Evolutionary conservation across 35 echinoderm and acorn worm species (phyloP), one percentile per base, ranked within the genome.

Genomic region (Ophioderma brevispina): DNA sequence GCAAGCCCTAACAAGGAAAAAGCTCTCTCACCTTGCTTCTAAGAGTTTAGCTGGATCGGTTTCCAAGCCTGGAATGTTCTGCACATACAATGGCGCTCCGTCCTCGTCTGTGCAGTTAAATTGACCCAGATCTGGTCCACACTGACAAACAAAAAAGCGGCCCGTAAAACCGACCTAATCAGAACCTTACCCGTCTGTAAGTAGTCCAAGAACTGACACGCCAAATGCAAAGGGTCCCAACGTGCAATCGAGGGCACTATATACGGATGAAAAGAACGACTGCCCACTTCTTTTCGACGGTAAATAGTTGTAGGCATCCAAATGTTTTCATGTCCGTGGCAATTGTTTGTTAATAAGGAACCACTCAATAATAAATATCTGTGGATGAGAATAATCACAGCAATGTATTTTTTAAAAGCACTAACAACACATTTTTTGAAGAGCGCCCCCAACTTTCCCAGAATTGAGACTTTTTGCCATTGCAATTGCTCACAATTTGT

Each of bases 361-460:
- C 43, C 43, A 85, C 33, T 85, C 83, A 35, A 63, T 36, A 3
- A 85, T 75, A 15, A 85, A 36, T 32, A 85, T 85, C 83, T 85
- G 18, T n/a, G 39, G 17, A 33, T 32, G 13, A 25, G 70, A 85
- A 39, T 11, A 82, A 31, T 35, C n/a, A n/a, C n/a, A n/a, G n/a
- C n/a, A n/a, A n/a, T n/a, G n/a, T n/a, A n/a, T n/a, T n/a, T n/a
- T n/a, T n/a, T n/a, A n/a, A 32, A 3, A 78, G 0, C 32, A 35
- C 28, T 6, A 79, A 79, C 17, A 4, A 11, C 23, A 3, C 5
- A 25, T 5, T 10, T 32, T 10, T 77, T 5, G 11, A 6, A 77
- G 34, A 77, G 25, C 34, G 25, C n/a, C 5, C n/a, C 3, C 75
- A 4, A 35, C 25, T 32, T n/a, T n/a, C n/a, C n/a, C n/a, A n/a